Percentiles rank a stretch among this genome's conserved stretches.
phyloP scores from a whole-genome alignment of 1,140 invertebrate species.

The Amyelois transitella region DNA sequence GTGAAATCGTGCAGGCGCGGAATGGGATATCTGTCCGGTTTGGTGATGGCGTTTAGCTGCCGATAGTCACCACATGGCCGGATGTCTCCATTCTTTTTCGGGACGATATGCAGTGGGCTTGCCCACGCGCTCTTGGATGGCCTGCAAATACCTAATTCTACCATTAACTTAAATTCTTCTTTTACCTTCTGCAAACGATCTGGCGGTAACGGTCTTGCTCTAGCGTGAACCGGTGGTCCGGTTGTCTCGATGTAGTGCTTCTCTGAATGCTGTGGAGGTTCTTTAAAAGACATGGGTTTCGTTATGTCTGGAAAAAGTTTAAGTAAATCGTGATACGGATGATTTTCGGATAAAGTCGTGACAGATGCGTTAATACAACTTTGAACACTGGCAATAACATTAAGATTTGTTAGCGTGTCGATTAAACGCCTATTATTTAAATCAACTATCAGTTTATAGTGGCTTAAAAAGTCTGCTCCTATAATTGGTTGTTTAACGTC shows the following conservation, averaged over 20 bases:
- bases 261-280: no score
- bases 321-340: neutral
- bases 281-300: no score
- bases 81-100: no score
- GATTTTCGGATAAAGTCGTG: neutral
- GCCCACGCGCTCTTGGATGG: no score
- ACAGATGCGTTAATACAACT: slow-evolving; percentile 17
- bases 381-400: no score
- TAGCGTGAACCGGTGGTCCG: no score
- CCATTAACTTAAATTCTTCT: no score
- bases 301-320: neutral
- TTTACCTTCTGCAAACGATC: no score
- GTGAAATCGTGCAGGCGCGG: neutral
- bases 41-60: slow-evolving; percentile 12
- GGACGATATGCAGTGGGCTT: no score
- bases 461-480: slow-evolving; percentile 49
- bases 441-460: slow-evolving; percentile 26
- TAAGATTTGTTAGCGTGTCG: slow-evolving; percentile 8
- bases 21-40: neutral
- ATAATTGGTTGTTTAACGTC: slow-evolving; percentile 46
- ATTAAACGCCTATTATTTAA: slow-evolving; percentile 8
- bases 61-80: slow-evolving; percentile 17
- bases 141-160: no score
- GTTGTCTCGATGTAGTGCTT: no score
- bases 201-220: no score